Evolutionary conservation across 2,797 vertebrate species (phyloP).

Genomic region (Dermochelys coriacea): DNA sequence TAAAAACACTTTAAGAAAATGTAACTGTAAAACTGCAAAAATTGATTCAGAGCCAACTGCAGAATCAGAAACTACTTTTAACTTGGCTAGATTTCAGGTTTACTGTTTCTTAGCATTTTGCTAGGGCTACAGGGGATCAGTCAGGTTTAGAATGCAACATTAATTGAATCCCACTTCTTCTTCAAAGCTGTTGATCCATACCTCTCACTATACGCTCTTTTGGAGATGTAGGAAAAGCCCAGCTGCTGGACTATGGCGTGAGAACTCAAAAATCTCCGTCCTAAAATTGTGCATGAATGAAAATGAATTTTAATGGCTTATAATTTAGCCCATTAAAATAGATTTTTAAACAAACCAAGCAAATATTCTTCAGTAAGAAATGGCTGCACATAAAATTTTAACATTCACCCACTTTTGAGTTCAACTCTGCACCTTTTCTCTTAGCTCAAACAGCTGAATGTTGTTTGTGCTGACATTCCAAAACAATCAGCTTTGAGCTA

Average conservation of each 20-base stretch:
- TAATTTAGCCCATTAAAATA: slow-evolving; percentile 5
- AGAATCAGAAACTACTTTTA: background rate
- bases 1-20: background rate
- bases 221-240: background rate
- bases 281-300: background rate
- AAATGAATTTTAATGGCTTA: background rate
- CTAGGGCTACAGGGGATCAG: background rate
- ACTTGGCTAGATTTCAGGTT: background rate
- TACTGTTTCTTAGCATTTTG: background rate
- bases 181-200: background rate
- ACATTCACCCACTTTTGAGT: background rate
- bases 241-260: background rate
- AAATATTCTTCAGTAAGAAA: slow-evolving; percentile 39
- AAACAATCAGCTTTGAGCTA: background rate
- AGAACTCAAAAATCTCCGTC: background rate
- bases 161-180: background rate
- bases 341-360: background rate
- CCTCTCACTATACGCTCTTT: background rate
- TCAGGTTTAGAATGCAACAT: background rate
- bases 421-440: background rate
- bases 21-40: background rate
- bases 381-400: background rate
- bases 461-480: background rate
- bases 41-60: background rate
- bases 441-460: background rate